Evolutionary conservation across 2,113 vertebrate genomes (phyloP).

Genomic region (Spermophilus dauricus): DNA sequence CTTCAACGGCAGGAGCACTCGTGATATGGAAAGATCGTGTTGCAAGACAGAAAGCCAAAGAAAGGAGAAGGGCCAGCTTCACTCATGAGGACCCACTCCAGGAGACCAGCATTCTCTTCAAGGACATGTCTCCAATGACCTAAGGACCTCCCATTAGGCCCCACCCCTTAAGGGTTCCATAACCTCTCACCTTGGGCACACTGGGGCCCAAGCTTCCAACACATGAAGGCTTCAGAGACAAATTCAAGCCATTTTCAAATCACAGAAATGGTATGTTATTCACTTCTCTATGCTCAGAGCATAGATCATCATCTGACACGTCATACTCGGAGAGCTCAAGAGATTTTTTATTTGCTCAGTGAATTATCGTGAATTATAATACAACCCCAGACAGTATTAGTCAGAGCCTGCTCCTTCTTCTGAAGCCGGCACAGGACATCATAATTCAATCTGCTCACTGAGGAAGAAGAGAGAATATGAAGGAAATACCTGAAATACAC

Average conservation of each 20-base stretch:
- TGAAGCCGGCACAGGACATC: background rate
- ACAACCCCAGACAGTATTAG: background rate
- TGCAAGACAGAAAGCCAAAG: background rate
- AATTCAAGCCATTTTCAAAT: background rate
- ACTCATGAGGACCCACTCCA: background rate
- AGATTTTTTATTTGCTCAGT: background rate
- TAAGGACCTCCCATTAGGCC: background rate
- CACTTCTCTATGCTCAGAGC: background rate
- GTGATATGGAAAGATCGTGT: background rate
- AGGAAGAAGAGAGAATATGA: background rate
- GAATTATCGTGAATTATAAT: background rate
- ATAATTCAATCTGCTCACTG: background rate
- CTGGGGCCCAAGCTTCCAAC: background rate
- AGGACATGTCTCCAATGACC: background rate
- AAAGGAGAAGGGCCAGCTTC: too few relatives aligned
- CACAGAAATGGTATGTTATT: background rate
- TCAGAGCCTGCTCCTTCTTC: background rate
- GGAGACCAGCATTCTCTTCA: background rate
- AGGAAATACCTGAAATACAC: background rate
- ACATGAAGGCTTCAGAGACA: background rate
- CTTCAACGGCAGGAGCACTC: background rate
- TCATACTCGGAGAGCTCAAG: background rate
- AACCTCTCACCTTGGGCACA: background rate
- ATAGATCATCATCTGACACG: background rate
- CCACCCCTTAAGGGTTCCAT: background rate